Evolutionary conservation across 2,797 vertebrate genomes (phyloP), one percentile per base, ranked within the genome.

Genomic region (Poecilia picta): DNA sequence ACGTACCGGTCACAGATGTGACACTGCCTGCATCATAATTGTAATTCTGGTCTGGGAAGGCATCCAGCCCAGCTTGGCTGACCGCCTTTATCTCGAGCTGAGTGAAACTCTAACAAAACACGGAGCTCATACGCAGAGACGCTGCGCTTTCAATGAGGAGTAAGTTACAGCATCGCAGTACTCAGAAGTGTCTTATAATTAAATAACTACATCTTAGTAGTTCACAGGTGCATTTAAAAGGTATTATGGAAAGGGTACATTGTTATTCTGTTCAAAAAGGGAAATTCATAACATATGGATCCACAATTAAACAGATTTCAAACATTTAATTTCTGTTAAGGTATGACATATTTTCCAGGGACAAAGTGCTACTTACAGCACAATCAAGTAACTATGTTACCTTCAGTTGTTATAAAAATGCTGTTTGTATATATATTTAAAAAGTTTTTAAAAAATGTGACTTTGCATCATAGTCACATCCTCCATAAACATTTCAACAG

Each of bases 41-140:
- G 97, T 97, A 78, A 98, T 99, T 90, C 92, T 99, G 83, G 94
- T 99, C 72, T 99, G 98, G 98, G 98, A 99, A 84, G 98, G 98
- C 62, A 97, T 99, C 90, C 89, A 96, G 0, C 90, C 88, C 5
- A 92, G 85, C 77, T 88, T 98, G 84, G 98, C 98, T 0, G 97
- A 99, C 91, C 91, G 79, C 77, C 96, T 99, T 81, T 99, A 99
- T 93, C 83, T 90, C 0, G 98, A 99, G 59, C 97, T 99, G 76
- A 97, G 96, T 0, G 94, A 96, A 76, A 98, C 97, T 3, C 93
- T 99, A 90, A 93, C 91, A 81, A 99, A 97, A 83, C 96, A 97
- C 0, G 98, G 98, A 88, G 95, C 97, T 0, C 96, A 94, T 80
- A 99, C 98, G 2, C 98, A 97, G 89, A 96, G 98, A 73, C 97